Percentiles rank a stretch among this genome's conserved stretches.
These are phyloP conservation scores for Drosophila sechellia DNA, from an alignment of 1,140 invertebrate genomes.

Conservation along the genomic window DNA sequence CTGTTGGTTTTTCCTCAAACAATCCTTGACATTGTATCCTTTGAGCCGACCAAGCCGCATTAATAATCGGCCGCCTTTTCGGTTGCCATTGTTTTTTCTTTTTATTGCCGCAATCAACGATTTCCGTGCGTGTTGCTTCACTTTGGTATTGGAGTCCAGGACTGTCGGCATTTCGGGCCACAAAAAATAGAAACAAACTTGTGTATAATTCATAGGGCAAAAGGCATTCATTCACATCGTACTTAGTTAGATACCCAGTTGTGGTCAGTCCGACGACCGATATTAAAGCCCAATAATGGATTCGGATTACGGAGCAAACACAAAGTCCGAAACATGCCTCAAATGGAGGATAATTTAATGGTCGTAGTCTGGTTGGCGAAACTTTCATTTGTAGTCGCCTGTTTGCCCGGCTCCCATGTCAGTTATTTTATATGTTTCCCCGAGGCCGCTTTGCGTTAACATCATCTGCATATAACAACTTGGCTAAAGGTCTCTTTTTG, in stretches of 20 bases:
- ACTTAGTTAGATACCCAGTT: slow-evolving; percentile 13
- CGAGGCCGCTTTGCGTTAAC: slow-evolving; percentile 61
- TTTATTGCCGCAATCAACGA: slow-evolving; percentile 45
- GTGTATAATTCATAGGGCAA: slow-evolving; percentile 72
- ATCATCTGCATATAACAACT: slow-evolving; percentile 63
- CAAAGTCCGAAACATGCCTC: too few relatives aligned
- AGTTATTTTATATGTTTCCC: slow-evolving; percentile 62
- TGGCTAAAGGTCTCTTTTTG: slow-evolving; percentile 10
- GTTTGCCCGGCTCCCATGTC: slow-evolving; percentile 25
- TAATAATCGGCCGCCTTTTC: slow-evolving; percentile 36
- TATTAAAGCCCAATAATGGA: slow-evolving; percentile 69
- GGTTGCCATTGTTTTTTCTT: slow-evolving; percentile 29
- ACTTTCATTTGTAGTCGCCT: slow-evolving; percentile 49
- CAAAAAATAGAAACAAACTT: slow-evolving; percentile 33
- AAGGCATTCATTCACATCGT: slow-evolving; percentile 32
- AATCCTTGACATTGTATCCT: slow-evolving; percentile 21
- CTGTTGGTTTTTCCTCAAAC: slow-evolving; percentile 5
- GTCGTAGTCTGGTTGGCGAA: slow-evolving; percentile 16
- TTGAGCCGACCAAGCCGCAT: slow-evolving; percentile 11
- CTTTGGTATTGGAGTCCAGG: slow-evolving; percentile 21
- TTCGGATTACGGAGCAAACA: slow-evolving; percentile 8
- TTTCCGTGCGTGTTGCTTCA: slow-evolving; percentile 65
- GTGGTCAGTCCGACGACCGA: slow-evolving; percentile 26
- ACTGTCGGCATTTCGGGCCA: slow-evolving; percentile 30
- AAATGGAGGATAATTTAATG: slow-evolving; percentile 46